Evolutionary conservation across 2,888 invertebrate species (phyloP).

Genomic region (Diadegma fenestrale): DNA sequence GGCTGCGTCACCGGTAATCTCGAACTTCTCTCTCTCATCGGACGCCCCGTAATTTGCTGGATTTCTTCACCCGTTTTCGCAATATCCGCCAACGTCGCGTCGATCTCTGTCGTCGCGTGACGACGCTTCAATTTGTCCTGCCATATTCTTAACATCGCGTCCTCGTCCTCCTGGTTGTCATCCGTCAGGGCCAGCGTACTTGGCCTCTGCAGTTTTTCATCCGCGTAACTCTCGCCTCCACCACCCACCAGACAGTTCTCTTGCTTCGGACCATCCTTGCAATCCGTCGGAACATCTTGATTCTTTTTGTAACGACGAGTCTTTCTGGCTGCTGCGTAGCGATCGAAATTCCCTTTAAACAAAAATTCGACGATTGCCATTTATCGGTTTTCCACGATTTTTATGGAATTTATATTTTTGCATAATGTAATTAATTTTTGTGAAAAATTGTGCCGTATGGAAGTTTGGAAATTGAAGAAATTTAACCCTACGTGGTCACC

Average conservation of each 20-base stretch:
- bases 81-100: slow-evolving; percentile 83
- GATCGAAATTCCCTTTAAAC: slow-evolving; percentile 90
- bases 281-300: slow-evolving; percentile 79
- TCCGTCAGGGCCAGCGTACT: slow-evolving; percentile 80
- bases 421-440: no score
- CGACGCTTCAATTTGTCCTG: slow-evolving; percentile 89
- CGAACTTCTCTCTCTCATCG: slow-evolving; percentile 74
- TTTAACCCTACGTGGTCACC: no score
- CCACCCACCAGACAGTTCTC: slow-evolving; percentile 51
- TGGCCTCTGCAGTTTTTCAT: slow-evolving; percentile 76
- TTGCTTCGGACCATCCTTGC: slow-evolving; percentile 65
- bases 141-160: slow-evolving; percentile 87
- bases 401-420: slow-evolving; percentile 55
- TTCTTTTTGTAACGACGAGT: slow-evolving; percentile 91
- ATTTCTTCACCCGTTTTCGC: slow-evolving; percentile 84
- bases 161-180: slow-evolving; percentile 84
- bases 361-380: not conserved
- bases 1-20: slow-evolving; percentile 77
- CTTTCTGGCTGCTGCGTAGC: slow-evolving; percentile 92
- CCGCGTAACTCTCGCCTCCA: slow-evolving; percentile 60
- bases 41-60: slow-evolving; percentile 84
- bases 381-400: not conserved
- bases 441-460: not conserved
- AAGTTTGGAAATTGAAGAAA: not conserved
- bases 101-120: slow-evolving; percentile 79